Conservation (phyloP, 37 sponge, comb jelly and placozoan species). For the Spongilla lacustris region DNA sequence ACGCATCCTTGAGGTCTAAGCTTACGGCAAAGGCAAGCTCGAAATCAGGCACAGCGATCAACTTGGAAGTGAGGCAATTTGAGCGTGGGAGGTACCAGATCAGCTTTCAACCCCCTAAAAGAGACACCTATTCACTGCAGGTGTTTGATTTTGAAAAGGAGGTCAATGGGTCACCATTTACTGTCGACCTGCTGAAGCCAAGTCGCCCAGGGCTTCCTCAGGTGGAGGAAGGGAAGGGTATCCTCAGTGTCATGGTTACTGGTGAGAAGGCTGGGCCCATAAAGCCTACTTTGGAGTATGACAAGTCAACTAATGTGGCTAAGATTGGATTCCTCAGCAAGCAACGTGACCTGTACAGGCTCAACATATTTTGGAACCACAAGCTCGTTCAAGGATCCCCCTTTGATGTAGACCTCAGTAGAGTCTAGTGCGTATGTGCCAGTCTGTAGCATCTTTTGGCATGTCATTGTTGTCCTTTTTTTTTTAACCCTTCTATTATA, state of each 20-base stretch:
- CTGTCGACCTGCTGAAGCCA: slow-evolving; percentile 30
- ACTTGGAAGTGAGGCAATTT: slow-evolving; percentile 45
- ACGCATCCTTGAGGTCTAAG: background rate
- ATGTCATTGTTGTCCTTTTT: no score
- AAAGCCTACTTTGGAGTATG: background rate
- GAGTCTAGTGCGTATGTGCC: background rate
- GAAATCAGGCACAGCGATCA: background rate
- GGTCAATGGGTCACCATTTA: slow-evolving; percentile 64
- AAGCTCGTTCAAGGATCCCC: slow-evolving; percentile 50
- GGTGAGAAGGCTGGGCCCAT: slow-evolving; percentile 22
- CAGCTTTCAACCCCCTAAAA: slow-evolving; percentile 38
- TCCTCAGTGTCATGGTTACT: slow-evolving; percentile 34
- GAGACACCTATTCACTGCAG: slow-evolving; percentile 43
- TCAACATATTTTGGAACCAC: slow-evolving; percentile 53
- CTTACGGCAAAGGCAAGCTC: slow-evolving; percentile 45
- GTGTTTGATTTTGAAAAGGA: slow-evolving; percentile 52
- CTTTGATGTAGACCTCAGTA: slow-evolving; percentile 34
- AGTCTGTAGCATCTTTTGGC: background rate
- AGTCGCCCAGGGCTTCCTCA: background rate
- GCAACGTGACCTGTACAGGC: slow-evolving; percentile 15
- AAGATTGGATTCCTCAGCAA: slow-evolving; percentile 28
- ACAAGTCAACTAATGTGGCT: background rate
- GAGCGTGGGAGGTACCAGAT: slow-evolving; percentile 65
- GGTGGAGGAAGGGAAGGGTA: background rate
- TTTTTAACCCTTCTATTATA: no score